These are phyloP conservation scores for Mustela nigripes DNA, from an alignment of 2,113 vertebrate species.

Conservation along the genomic window DNA sequence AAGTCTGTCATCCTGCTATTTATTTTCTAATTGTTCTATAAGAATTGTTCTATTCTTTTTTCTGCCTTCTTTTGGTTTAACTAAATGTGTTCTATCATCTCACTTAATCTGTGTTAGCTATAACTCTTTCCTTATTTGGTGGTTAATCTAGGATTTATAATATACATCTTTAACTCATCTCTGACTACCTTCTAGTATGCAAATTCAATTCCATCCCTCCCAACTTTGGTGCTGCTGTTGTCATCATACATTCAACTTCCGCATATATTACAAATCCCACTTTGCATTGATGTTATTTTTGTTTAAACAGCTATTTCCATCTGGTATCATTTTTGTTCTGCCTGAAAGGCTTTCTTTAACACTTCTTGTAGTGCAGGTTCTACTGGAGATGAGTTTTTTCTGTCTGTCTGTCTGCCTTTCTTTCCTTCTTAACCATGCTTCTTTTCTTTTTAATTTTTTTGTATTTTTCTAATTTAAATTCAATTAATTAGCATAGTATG, in stretches of 20 bases:
- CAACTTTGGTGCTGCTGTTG: neutral
- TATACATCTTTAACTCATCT: neutral
- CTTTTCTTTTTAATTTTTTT: neutral
- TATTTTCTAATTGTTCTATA: neutral
- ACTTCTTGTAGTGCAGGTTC: neutral
- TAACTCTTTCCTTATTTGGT: neutral
- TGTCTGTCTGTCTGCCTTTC: neutral
- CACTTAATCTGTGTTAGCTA: neutral
- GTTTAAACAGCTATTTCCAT: neutral
- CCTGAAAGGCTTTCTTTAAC: neutral
- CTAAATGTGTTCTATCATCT: neutral
- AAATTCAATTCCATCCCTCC: neutral
- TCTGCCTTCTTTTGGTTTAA: conserved; percentile 26
- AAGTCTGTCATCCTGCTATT: neutral
- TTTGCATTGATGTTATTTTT: neutral
- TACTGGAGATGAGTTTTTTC: neutral
- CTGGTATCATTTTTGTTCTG: conserved; percentile 5
- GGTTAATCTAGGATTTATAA: neutral
- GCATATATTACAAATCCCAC: neutral
- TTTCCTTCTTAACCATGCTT: neutral
- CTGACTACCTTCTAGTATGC: neutral
- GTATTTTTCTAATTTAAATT: neutral
- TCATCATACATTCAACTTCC: neutral
- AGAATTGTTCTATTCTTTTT: neutral
- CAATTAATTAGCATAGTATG: neutral